Evolutionary conservation across 1,140 invertebrate genomes (phyloP).

Genomic region (Drosophila tropicalis): DNA sequence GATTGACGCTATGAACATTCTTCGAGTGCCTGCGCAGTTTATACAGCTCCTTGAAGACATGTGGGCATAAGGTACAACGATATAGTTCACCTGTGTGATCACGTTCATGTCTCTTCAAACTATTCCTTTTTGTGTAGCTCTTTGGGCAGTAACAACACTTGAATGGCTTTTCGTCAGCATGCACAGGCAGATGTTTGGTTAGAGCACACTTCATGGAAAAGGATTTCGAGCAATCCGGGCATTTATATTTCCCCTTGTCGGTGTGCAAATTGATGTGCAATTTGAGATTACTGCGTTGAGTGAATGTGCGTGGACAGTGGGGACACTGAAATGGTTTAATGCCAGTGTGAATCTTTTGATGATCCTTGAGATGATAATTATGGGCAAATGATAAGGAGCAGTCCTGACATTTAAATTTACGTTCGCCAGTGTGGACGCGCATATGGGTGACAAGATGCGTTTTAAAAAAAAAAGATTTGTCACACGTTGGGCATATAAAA

Average conservation of each 20-base stretch:
- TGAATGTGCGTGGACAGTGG: slow-evolving; percentile 2
- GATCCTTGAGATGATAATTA: slow-evolving; percentile 10
- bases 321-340: slow-evolving; percentile 4
- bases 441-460: slow-evolving; percentile 13
- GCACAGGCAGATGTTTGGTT: slow-evolving; percentile 8
- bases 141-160: not conserved
- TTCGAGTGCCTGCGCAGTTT: slow-evolving; percentile 2
- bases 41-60: slow-evolving; percentile 6
- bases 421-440: slow-evolving; percentile 11
- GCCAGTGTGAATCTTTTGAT: not conserved
- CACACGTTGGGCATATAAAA: not conserved
- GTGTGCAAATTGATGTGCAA: slow-evolving; percentile 14
- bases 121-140: not conserved
- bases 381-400: not conserved
- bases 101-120: slow-evolving; percentile 1
- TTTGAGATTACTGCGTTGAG: slow-evolving; percentile 11
- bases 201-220: slow-evolving; percentile 9
- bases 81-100: slow-evolving; percentile 12
- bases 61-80: not conserved
- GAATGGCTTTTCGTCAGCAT: not conserved
- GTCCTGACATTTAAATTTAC: not conserved
- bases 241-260: not conserved
- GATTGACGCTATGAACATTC: not conserved
- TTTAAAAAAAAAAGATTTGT: not conserved
- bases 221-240: not conserved